These are phyloP conservation scores for Acinonyx jubatus DNA, from an alignment of 2,113 vertebrate genomes.

Conservation along the genomic window DNA sequence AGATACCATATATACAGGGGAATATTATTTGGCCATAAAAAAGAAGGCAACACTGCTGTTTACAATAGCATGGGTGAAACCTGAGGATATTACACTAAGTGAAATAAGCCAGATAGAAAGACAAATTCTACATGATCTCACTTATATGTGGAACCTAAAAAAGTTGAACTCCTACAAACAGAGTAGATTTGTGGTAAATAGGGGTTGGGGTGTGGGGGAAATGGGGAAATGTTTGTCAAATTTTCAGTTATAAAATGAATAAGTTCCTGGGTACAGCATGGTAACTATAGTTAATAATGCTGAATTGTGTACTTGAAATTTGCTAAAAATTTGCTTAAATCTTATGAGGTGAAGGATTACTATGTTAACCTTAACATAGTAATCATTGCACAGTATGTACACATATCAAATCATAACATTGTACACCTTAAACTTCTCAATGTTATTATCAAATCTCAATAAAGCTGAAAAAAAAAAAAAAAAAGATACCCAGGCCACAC, in stretches of 20 bases:
- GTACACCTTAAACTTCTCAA: not conserved
- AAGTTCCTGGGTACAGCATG: not conserved
- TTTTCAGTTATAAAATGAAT: not conserved
- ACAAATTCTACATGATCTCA: not conserved
- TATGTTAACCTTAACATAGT: not conserved
- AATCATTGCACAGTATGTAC: not conserved
- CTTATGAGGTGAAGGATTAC: not conserved
- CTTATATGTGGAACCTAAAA: not conserved
- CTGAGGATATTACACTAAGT: not conserved
- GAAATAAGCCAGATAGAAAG: not conserved
- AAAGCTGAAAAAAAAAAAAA: not conserved
- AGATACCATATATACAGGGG: not conserved
- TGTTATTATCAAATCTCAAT: not conserved
- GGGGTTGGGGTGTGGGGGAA: not conserved
- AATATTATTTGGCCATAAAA: not conserved
- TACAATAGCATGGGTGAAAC: not conserved
- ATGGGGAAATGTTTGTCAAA: not conserved
- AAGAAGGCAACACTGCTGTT: not conserved
- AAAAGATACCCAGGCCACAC: not conserved
- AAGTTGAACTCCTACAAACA: not conserved
- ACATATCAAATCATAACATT: not conserved
- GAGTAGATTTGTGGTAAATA: not conserved
- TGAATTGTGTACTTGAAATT: not conserved
- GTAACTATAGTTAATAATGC: not conserved
- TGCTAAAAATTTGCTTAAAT: not conserved